Conservation (phyloP, 2,888 invertebrate species). For the Scrobipalpa atriplicella region DNA sequence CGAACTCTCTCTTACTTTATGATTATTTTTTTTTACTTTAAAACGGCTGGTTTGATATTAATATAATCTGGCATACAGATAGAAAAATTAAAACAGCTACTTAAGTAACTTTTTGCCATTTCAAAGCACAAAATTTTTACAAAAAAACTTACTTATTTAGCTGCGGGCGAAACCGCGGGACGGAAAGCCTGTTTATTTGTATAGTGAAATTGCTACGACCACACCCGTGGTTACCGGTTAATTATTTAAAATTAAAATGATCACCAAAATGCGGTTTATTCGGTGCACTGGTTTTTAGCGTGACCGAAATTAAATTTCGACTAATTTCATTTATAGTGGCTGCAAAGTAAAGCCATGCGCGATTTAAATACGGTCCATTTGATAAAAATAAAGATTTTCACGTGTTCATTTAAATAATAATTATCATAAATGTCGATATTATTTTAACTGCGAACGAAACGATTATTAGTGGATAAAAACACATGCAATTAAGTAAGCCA, state of each 20-base stretch:
- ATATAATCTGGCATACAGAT: too few relatives aligned
- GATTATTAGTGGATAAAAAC: too few relatives aligned
- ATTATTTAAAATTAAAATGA: conserved; percentile 58
- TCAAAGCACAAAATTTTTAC: too few relatives aligned
- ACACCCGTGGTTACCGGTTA: conserved; percentile 35
- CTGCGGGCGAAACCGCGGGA: background rate
- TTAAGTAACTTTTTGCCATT: too few relatives aligned
- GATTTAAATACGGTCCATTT: conserved; percentile 5
- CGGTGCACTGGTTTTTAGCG: conserved; percentile 20
- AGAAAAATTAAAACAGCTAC: too few relatives aligned
- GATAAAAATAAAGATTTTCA: background rate
- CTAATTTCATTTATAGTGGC: conserved; percentile 13
- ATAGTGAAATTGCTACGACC: conserved; percentile 3
- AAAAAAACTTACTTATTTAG: too few relatives aligned
- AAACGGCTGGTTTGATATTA: too few relatives aligned
- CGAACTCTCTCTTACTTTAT: too few relatives aligned
- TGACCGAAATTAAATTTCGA: conserved; percentile 10
- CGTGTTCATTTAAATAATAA: background rate
- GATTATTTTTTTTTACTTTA: too few relatives aligned
- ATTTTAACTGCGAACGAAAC: background rate
- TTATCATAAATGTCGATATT: background rate
- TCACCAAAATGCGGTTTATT: conserved; percentile 49
- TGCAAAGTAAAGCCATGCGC: background rate
- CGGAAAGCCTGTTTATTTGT: background rate
- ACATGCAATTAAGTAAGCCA: too few relatives aligned